Evolutionary conservation across 2,113 vertebrate species (phyloP).

Genomic region (Aphyosemion australe): DNA sequence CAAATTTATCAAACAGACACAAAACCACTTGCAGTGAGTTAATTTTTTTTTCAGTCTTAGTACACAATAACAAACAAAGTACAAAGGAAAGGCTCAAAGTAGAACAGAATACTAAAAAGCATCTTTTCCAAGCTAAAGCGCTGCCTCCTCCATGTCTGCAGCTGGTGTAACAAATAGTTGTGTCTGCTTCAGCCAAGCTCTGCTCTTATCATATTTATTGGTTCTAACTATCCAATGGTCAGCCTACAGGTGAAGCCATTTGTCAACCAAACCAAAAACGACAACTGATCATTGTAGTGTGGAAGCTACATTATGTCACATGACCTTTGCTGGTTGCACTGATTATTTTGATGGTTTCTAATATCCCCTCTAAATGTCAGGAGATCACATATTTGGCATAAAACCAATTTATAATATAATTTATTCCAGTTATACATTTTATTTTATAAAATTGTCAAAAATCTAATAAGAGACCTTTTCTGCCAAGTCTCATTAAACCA

Average conservation of each 20-base stretch:
- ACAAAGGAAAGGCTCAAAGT: constrained; percentile 27
- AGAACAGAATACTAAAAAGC: constrained; percentile 54
- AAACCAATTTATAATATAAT: constrained; percentile 8
- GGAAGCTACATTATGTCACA: constrained; percentile 12
- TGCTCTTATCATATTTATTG: not conserved
- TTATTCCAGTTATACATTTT: not conserved
- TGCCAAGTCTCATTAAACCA: not conserved
- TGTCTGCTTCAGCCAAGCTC: not conserved
- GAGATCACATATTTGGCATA: constrained; percentile 12
- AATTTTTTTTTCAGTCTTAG: constrained; percentile 2
- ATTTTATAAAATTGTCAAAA: not conserved
- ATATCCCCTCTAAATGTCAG: constrained; percentile 1
- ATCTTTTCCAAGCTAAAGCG: constrained; percentile 12
- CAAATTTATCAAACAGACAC: constrained; percentile 35
- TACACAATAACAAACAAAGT: constrained; percentile 16
- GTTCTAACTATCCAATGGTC: constrained; percentile 16
- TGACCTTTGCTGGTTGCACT: not conserved
- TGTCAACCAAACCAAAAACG: constrained; percentile 38
- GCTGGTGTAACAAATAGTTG: constrained; percentile 13
- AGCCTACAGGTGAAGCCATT: constrained; percentile 26
- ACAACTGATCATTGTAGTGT: constrained; percentile 25
- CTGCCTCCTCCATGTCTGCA: constrained; percentile 13
- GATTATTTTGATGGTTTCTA: constrained; percentile 18
- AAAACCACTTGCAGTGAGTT: constrained; percentile 28
- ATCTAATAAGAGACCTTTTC: not conserved